A percentile compares a stretch with the other conserved stretches of the same genome.
Conservation (phyloP, 2,888 invertebrate species). For the Allolobophora icterica region DNA sequence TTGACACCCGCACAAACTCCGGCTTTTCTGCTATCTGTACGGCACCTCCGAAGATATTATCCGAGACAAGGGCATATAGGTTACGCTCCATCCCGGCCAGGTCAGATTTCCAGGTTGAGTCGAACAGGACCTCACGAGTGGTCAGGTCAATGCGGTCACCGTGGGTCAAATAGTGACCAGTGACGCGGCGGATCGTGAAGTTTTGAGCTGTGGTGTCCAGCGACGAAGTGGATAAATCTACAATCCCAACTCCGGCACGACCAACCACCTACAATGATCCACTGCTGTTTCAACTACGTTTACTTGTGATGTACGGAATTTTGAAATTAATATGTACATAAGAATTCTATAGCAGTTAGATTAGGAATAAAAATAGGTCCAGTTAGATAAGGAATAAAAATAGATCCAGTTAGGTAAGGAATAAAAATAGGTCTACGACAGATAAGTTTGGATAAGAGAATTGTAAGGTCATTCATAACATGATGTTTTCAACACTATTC, state of each 20-base stretch:
- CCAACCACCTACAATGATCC: constrained; percentile 50
- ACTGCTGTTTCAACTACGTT: no score
- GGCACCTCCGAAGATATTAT: background rate
- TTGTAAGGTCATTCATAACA: no score
- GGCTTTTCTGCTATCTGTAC: background rate
- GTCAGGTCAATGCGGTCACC: constrained; percentile 50
- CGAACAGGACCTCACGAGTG: constrained; percentile 47
- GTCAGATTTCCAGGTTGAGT: background rate
- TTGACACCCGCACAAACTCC: background rate
- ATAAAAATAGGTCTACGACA: no score
- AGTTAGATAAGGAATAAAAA: no score
- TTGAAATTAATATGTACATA: no score
- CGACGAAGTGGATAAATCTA: background rate
- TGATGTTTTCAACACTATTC: no score
- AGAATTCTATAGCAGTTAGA: no score
- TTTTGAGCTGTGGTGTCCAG: constrained; percentile 44
- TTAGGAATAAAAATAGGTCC: no score
- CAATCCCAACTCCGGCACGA: constrained; percentile 48
- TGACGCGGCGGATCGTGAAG: background rate
- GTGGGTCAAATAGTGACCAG: constrained; percentile 50
- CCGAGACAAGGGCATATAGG: background rate
- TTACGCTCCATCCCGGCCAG: background rate
- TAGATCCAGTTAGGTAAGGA: no score
- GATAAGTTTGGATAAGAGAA: no score
- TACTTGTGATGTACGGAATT: no score